phyloP scores from a whole-genome alignment of 2,113 vertebrate species.

The Pardalotus punctatus region DNA sequence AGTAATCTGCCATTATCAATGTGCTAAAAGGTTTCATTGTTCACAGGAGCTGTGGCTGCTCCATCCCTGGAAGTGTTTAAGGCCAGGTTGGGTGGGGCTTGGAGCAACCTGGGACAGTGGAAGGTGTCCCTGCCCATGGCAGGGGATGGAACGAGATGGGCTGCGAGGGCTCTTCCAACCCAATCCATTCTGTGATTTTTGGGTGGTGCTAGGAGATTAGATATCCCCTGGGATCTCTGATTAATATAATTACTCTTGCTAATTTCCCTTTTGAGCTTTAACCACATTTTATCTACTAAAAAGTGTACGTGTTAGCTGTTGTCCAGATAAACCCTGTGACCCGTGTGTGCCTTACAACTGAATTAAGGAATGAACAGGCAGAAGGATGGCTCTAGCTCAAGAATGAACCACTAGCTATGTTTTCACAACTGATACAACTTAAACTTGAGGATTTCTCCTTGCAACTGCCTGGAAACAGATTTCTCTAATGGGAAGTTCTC shows the following conservation, averaged over 20 bases:
- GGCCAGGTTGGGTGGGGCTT: not conserved
- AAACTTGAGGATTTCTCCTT: not conserved
- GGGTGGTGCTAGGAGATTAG: not conserved
- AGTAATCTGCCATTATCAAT: not conserved
- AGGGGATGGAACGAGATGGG: not conserved
- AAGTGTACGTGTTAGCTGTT: not conserved
- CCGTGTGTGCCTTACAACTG: accelerated
- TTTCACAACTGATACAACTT: not conserved
- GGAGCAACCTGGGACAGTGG: not conserved
- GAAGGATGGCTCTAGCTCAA: not conserved
- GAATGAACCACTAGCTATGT: not conserved
- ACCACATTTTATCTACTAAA: not conserved
- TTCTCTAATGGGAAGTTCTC: not conserved
- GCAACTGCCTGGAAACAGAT: not conserved
- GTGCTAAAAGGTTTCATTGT: not conserved
- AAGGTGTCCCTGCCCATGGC: not conserved
- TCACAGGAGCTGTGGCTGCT: not conserved
- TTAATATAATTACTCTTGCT: not conserved
- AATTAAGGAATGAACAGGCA: not conserved
- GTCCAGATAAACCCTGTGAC: not conserved
- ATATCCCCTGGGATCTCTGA: not conserved
- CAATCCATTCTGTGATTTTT: not conserved
- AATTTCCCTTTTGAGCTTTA: not conserved
- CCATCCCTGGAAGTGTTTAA: not conserved
- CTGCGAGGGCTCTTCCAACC: not conserved